Conservation (phyloP, 2,113 vertebrate genomes). For the Apus apus region DNA sequence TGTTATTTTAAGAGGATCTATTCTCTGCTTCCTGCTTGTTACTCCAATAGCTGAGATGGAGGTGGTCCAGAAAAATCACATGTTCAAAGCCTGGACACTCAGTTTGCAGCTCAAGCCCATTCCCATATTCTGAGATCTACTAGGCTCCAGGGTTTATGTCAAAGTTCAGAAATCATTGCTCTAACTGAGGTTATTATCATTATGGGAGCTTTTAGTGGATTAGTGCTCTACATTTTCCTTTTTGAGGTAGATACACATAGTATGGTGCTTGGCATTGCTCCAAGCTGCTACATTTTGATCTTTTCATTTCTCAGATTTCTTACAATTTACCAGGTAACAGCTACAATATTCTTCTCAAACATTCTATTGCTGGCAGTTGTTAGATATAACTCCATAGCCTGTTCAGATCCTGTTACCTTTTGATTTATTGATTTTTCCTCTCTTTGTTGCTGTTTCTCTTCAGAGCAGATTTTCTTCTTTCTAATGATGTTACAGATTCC, state of each 20-base stretch:
- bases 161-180: slow-evolving; percentile 14
- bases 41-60: slow-evolving; percentile 2
- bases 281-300: slow-evolving; percentile 50
- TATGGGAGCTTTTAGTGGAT: slow-evolving; percentile 65
- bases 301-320: slow-evolving; percentile 71
- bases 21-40: not conserved
- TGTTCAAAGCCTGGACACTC: not conserved
- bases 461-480: not conserved
- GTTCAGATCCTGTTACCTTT: slow-evolving; percentile 33
- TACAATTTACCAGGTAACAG: slow-evolving; percentile 71
- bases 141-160: slow-evolving; percentile 2
- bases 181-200: slow-evolving; percentile 30
- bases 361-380: slow-evolving; percentile 63
- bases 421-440: slow-evolving; percentile 60
- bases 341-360: slow-evolving; percentile 64
- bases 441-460: not conserved
- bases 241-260: slow-evolving; percentile 60
- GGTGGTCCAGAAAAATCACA: slow-evolving; percentile 9
- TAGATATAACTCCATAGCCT: slow-evolving; percentile 42
- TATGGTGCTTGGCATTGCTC: slow-evolving; percentile 55
- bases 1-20: not conserved
- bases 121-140: not conserved
- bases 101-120: not conserved
- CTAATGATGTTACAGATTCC: not conserved
- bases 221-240: slow-evolving; percentile 64